Evolutionary conservation across 2,797 vertebrate genomes (phyloP).

Genomic region (Phyllotis vaccarum): DNA sequence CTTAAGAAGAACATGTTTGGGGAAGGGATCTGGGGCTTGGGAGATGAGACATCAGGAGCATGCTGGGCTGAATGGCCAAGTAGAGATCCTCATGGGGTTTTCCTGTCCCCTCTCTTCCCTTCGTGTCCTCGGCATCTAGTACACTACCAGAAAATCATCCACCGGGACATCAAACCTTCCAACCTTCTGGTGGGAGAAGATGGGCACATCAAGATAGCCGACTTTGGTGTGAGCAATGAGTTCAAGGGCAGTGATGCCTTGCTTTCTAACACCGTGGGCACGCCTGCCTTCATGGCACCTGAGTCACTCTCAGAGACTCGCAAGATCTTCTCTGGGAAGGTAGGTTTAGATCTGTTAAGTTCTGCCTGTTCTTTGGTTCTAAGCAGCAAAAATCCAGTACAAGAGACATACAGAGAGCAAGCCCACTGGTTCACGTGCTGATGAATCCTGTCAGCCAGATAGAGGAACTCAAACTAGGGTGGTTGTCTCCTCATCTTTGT

Average conservation of each 20-base stretch:
- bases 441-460: background rate
- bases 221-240: slow-evolving; percentile 98
- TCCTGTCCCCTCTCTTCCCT: background rate
- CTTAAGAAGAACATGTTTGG: background rate
- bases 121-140: slow-evolving; percentile 87
- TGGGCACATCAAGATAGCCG: slow-evolving; percentile 97
- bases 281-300: slow-evolving; percentile 97
- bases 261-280: slow-evolving; percentile 97
- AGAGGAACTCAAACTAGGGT: background rate
- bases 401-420: background rate
- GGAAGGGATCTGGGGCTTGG: background rate
- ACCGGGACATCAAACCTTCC: slow-evolving; percentile 98
- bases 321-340: slow-evolving; percentile 99
- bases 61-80: background rate
- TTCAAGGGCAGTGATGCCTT: slow-evolving; percentile 97
- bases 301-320: slow-evolving; percentile 97
- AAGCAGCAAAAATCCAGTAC: background rate
- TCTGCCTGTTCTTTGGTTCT: background rate
- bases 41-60: background rate
- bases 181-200: slow-evolving; percentile 98
- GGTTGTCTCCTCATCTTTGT: background rate
- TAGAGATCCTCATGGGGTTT: background rate
- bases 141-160: slow-evolving; percentile 99
- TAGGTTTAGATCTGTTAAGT: slow-evolving; percentile 76
- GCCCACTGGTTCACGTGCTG: background rate